Evolutionary conservation across 2,113 vertebrate species (phyloP).

Genomic region (Indicator indicator): DNA sequence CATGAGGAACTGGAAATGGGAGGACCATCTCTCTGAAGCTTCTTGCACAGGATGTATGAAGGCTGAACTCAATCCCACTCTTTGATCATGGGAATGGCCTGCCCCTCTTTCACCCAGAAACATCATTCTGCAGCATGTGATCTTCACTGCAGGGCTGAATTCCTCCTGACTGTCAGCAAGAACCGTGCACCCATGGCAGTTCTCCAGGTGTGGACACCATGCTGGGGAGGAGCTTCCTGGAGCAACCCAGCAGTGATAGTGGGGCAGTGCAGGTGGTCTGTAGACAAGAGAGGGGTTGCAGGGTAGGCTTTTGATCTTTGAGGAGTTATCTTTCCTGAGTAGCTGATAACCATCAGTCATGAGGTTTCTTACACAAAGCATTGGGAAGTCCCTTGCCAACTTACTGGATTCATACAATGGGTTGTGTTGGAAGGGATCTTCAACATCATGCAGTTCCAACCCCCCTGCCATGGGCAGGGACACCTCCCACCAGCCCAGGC

Average conservation of each 20-base stretch:
- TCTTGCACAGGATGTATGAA: background rate
- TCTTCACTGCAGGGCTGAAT: background rate
- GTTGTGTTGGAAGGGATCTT: too few relatives aligned
- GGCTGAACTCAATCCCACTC: background rate
- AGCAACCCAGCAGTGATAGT: background rate
- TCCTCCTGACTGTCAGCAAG: background rate
- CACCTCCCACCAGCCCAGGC: too few relatives aligned
- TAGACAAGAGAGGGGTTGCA: background rate
- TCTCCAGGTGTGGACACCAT: background rate
- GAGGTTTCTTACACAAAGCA: background rate
- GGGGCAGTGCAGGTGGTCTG: background rate
- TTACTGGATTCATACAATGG: background rate
- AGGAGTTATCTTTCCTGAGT: background rate
- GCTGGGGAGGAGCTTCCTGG: background rate
- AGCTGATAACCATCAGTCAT: background rate
- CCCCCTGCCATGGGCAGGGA: too few relatives aligned
- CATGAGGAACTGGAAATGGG: slow-evolving; percentile 18
- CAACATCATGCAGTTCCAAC: too few relatives aligned
- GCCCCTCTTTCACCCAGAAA: background rate
- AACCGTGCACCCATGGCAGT: background rate
- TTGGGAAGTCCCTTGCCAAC: background rate
- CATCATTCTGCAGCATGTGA: background rate
- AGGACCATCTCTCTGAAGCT: background rate
- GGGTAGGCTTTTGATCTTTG: background rate
- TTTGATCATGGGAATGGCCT: background rate